Conservation (phyloP, 2,888 invertebrate species). For the Plebejus melissa region DNA sequence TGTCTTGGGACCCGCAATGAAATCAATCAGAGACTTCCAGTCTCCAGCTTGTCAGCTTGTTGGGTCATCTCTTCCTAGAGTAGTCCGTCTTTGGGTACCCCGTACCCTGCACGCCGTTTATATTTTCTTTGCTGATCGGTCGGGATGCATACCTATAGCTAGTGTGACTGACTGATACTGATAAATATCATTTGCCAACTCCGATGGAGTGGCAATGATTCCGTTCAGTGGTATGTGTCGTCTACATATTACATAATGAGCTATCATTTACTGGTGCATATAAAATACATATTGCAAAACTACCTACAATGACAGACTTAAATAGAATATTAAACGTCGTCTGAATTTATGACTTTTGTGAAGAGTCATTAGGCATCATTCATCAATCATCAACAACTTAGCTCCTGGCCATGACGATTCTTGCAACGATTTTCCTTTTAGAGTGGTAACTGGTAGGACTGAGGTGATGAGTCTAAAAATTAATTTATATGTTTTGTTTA, state of each 20-base stretch:
- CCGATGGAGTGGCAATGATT: slow-evolving; percentile 10
- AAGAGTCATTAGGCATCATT: too few relatives aligned
- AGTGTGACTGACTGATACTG: background rate
- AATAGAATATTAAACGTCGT: slow-evolving; percentile 16
- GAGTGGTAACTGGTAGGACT: background rate
- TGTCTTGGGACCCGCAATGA: too few relatives aligned
- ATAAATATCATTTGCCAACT: background rate
- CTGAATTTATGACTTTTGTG: background rate
- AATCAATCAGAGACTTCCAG: too few relatives aligned
- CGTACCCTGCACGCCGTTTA: too few relatives aligned
- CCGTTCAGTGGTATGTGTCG: slow-evolving; percentile 12
- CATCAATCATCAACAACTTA: background rate
- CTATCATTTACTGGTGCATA: slow-evolving; percentile 4
- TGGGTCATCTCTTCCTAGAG: too few relatives aligned
- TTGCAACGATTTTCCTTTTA: background rate
- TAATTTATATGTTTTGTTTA: too few relatives aligned
- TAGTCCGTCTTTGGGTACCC: too few relatives aligned
- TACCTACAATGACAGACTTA: background rate
- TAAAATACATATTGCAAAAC: slow-evolving; percentile 14
- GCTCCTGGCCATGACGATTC: background rate
- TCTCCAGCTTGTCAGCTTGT: too few relatives aligned
- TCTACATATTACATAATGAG: slow-evolving; percentile 6
- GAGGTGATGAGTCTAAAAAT: background rate
- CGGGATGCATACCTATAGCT: too few relatives aligned
- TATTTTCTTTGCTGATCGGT: too few relatives aligned